A percentile compares a stretch with the other conserved stretches of the same genome.
These are phyloP conservation scores for Polyergus mexicanus DNA, from an alignment of 1,140 invertebrate species.

Conservation along the genomic window DNA sequence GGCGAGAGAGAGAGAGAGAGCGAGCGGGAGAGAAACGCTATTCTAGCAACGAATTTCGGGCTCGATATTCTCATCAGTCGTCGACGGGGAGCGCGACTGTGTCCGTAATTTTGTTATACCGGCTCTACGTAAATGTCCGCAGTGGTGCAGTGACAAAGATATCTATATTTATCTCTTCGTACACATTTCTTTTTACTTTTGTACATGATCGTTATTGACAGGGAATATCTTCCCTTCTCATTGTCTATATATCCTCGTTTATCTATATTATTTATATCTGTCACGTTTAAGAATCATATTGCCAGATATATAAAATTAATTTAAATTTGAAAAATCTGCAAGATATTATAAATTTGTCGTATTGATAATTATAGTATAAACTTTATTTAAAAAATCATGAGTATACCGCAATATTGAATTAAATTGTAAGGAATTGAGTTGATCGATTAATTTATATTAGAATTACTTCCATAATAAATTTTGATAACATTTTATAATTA, in stretches of 20 bases:
- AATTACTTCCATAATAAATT: background rate
- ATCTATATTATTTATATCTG: background rate
- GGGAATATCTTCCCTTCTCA: background rate
- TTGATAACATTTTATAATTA: background rate
- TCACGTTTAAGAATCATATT: background rate
- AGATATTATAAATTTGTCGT: too few species aligned
- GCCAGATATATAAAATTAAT: too few species aligned
- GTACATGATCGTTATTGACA: background rate
- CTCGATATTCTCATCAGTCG: slow-evolving; percentile 59
- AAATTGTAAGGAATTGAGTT: background rate
- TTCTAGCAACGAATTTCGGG: slow-evolving; percentile 67
- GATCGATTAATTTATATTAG: background rate
- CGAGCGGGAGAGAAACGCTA: slow-evolving; percentile 45
- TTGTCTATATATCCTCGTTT: slow-evolving; percentile 5
- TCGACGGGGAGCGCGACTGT: slow-evolving; percentile 56
- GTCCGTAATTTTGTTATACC: background rate
- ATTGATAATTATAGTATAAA: background rate
- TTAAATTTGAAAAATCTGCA: too few species aligned
- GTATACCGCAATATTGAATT: background rate
- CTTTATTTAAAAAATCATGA: background rate
- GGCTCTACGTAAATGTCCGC: slow-evolving; percentile 18
- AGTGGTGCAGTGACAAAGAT: slow-evolving; percentile 57
- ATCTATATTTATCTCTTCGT: background rate
- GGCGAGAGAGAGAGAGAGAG: slow-evolving; percentile 50
- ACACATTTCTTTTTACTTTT: background rate